Base-by-base conservation (phyloP, 2,797 vertebrate genomes). In the Pipistrellus kuhlii region DNA sequence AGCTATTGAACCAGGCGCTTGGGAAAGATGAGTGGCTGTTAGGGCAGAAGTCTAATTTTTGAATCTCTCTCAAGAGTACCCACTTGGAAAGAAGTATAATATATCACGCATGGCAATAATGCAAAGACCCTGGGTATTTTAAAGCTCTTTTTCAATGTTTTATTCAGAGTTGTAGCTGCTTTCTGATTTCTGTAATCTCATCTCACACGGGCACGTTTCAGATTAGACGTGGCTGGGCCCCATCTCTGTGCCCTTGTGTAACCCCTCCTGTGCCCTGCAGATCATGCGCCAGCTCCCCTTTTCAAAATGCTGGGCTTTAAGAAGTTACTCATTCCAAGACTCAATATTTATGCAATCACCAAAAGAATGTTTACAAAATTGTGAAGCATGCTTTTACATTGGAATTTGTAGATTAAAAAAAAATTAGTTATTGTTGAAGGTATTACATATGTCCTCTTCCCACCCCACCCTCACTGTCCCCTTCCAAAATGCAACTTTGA, bases 401-500 rank as follows among this genome's bases (percentile, higher is more conserved):
- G 32, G 27, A 86, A 81, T 38, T 92, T 59, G 30, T 48, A 84
- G 57, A 73, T 44, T 44, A 44, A 44, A 44, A 44, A 9, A 9
- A 44, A 44, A 44, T 44, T 44, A 44, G 30, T 30, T 62, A 62
- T 30, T 62, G 27, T 14, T 30, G 59, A 62, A 62, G 13, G 27
- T 62, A 62, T 62, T 30, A 62, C 59, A 14, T 13, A 30, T 62
- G 27, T 27, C 57, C 57, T 27, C 57, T 59, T 11, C 57, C 57
- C 57, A 59, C 25, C 57, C 57, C 57, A 27, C 57, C 5, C 25
- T 59, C 57, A 5, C 57, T 27, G 57, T 30, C 5, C 27, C 27
- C 27, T 27, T 82, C 76, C 77, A 35, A 87, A 88, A 82, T 85
- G 57, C 73, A 85, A 51, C 72, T 87, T 87, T 91, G 80, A 41